These are phyloP conservation scores for Procambarus clarkii DNA, from an alignment of 1,140 invertebrate species.

Conservation along the genomic window DNA sequence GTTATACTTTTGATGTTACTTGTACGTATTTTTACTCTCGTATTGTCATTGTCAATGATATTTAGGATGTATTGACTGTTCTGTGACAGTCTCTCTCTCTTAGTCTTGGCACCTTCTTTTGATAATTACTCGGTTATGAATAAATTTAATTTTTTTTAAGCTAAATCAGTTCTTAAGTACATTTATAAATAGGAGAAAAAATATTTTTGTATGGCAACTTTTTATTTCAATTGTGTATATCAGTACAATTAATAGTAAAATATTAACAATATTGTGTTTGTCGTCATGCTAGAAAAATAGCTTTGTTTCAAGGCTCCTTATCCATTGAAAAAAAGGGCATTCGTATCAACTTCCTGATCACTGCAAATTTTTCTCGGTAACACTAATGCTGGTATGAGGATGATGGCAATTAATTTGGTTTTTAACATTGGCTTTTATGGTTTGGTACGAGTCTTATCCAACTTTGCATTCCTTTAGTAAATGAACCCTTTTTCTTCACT, in stretches of 20 bases:
- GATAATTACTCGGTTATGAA: no score
- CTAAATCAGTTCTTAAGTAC: no score
- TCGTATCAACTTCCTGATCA: conserved; percentile 4
- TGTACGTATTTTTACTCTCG: no score
- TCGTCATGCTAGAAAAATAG: conserved; percentile 62
- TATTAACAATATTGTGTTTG: conserved; percentile 59
- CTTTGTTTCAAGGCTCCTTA: conserved; percentile 43
- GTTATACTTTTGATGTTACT: no score
- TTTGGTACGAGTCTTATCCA: background rate
- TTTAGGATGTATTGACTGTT: no score
- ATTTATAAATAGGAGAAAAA: background rate
- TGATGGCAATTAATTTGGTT: background rate
- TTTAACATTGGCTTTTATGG: conserved; percentile 1
- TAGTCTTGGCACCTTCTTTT: no score
- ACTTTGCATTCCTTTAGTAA: conserved; percentile 6
- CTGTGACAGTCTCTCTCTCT: no score
- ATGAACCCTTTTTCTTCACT: background rate
- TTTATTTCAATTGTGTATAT: conserved; percentile 60
- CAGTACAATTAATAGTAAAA: conserved; percentile 63
- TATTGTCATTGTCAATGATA: no score
- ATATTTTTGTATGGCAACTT: conserved; percentile 45
- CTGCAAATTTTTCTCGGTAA: background rate
- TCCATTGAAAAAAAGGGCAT: conserved; percentile 20
- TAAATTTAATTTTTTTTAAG: no score
- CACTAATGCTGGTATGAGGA: background rate